phyloP scores from a whole-genome alignment of 2,113 vertebrate genomes.

The Triplophysa rosa region DNA sequence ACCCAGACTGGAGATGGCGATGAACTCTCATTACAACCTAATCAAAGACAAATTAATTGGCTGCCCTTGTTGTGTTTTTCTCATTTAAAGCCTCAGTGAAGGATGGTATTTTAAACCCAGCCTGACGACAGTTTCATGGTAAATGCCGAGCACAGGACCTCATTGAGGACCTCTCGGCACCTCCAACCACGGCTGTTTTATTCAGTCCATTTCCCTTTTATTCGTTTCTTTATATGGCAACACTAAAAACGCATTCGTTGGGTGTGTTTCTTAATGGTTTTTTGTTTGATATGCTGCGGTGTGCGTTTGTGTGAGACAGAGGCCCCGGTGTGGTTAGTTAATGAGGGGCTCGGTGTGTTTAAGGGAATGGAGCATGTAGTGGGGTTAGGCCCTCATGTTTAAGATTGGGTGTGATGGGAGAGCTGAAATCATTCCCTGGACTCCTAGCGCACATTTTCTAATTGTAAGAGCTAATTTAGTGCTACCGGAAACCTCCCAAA shows the following conservation, averaged over 20 bases:
- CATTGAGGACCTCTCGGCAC: background rate
- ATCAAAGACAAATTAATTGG: conserved; percentile 60
- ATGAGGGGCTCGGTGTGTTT: conserved; percentile 40
- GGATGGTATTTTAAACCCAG: background rate
- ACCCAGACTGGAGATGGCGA: conserved; percentile 53
- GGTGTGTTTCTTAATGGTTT: conserved; percentile 15
- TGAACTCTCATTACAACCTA: conserved; percentile 57
- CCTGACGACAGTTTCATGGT: background rate
- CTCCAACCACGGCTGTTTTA: background rate
- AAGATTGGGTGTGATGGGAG: conserved; percentile 11
- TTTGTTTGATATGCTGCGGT: conserved; percentile 13
- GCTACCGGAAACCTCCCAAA: background rate
- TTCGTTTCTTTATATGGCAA: background rate
- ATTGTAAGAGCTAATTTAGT: conserved; percentile 37
- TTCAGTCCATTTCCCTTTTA: background rate
- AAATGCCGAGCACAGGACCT: background rate
- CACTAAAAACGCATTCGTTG: background rate
- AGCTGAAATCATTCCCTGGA: conserved; percentile 5
- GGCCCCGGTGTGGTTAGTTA: conserved; percentile 39
- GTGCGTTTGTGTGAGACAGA: conserved; percentile 7
- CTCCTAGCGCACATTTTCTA: conserved; percentile 27
- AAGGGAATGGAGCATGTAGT: conserved; percentile 29
- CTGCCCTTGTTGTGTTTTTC: conserved; percentile 41
- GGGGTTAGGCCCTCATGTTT: conserved; percentile 23
- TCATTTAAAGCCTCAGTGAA: conserved; percentile 43